Conservation (phyloP, 2,113 vertebrate species). For the Vombatus ursinus region DNA sequence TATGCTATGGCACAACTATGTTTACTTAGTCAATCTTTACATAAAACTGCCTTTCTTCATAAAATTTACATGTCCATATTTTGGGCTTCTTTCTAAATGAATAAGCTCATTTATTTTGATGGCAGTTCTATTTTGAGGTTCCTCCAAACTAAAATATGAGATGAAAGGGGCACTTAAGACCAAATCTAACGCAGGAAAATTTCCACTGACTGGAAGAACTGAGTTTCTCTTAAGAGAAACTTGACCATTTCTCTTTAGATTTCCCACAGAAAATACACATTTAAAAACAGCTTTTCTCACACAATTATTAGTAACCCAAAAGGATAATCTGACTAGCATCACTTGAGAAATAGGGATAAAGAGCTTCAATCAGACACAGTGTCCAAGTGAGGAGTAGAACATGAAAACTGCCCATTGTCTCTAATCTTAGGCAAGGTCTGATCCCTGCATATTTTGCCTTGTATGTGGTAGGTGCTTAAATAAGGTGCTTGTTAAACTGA, state of each 20-base stretch:
- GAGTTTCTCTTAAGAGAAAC: conserved; percentile 25
- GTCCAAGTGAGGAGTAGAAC: neutral
- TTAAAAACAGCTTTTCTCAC: conserved; percentile 13
- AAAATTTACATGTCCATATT: neutral
- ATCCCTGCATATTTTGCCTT: neutral
- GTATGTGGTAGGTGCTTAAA: neutral
- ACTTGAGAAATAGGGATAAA: conserved; percentile 4
- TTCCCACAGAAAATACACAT: conserved; percentile 13
- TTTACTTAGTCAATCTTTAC: neutral
- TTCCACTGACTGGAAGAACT: neutral
- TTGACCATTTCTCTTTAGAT: neutral
- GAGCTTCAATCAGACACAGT: neutral
- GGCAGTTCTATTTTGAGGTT: neutral
- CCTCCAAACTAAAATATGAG: conserved; percentile 50
- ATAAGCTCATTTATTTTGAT: neutral
- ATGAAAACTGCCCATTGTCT: neutral
- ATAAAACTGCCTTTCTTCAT: neutral
- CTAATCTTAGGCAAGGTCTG: neutral
- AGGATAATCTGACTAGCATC: neutral
- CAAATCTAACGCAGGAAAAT: neutral
- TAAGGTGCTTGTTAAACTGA: neutral
- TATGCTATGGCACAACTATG: neutral
- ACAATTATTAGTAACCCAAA: conserved; percentile 44
- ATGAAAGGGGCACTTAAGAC: neutral
- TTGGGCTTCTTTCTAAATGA: neutral